A percentile compares a stretch with the other conserved stretches of the same genome.
phyloP scores from a whole-genome alignment of 2,797 vertebrate genomes.

The Falco concolor region DNA sequence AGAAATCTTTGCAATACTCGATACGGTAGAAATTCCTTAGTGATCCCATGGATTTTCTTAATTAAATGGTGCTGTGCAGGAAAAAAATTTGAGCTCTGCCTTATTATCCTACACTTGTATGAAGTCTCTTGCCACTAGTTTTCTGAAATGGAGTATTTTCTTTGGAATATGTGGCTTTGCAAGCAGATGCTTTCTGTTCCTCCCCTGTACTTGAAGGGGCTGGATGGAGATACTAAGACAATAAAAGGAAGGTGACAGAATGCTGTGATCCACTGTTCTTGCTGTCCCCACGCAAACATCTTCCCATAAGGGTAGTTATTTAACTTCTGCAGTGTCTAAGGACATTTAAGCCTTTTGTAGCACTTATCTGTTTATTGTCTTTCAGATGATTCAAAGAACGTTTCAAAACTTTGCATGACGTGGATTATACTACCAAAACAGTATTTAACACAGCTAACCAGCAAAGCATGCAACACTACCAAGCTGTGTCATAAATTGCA shows the following conservation, averaged over 20 bases:
- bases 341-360: background rate
- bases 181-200: constrained; percentile 22
- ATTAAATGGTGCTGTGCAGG: constrained; percentile 53
- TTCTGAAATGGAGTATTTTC: constrained; percentile 8
- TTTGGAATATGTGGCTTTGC: constrained; percentile 42
- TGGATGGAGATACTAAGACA: constrained; percentile 18
- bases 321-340: background rate
- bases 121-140: constrained; percentile 23
- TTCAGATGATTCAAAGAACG: background rate
- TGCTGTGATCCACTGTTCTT: constrained; percentile 32
- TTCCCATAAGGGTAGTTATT: background rate
- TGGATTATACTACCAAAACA: background rate
- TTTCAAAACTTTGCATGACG: background rate
- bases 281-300: background rate
- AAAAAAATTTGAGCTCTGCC: constrained; percentile 30
- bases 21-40: constrained; percentile 18
- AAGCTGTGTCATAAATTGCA: constrained; percentile 2
- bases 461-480: constrained; percentile 34
- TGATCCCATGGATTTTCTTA: constrained; percentile 35
- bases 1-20: constrained; percentile 33
- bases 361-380: constrained; percentile 41
- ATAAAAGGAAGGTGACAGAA: constrained; percentile 58
- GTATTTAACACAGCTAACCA: constrained; percentile 10
- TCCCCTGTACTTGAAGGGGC: constrained; percentile 4
- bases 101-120: constrained; percentile 5